phyloP scores from a whole-genome alignment of 2,113 vertebrate genomes.

The Neomonachus schauinslandi region DNA sequence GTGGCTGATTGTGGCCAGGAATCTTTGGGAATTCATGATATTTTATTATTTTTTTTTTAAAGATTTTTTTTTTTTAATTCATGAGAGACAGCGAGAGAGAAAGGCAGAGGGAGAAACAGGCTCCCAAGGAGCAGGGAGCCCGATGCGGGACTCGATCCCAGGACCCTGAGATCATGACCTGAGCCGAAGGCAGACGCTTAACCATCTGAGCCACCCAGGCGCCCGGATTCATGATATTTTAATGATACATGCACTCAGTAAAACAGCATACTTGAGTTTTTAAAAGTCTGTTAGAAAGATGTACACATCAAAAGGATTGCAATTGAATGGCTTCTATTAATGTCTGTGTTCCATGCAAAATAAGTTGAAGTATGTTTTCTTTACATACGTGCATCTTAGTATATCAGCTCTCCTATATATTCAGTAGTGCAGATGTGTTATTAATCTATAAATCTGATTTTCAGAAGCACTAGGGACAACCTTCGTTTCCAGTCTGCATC shows the following conservation, averaged over 20 bases:
- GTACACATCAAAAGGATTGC: not conserved
- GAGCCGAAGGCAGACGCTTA: no score
- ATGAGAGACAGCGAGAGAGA: no score
- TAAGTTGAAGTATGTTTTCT: conserved; percentile 23
- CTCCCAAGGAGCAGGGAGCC: no score
- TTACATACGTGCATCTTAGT: not conserved
- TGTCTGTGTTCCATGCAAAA: not conserved
- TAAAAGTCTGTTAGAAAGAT: not conserved
- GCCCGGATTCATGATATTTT: conserved; percentile 5
- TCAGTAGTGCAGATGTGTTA: not conserved
- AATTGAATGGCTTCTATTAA: not conserved
- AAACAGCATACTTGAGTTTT: conserved; percentile 47
- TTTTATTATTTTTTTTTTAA: no score
- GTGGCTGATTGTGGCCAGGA: not conserved
- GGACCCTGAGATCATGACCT: no score
- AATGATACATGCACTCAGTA: conserved; percentile 1
- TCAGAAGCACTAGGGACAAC: conserved; percentile 4
- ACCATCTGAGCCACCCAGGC: no score
- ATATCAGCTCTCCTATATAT: not conserved
- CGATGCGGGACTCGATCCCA: no score
- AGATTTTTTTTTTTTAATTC: no score
- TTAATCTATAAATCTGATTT: not conserved
- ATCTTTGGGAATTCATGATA: not conserved
- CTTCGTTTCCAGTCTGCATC: not conserved
- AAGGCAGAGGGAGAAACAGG: no score